Conservation (phyloP, 1,140 invertebrate genomes). For the Drosophila athabasca region DNA sequence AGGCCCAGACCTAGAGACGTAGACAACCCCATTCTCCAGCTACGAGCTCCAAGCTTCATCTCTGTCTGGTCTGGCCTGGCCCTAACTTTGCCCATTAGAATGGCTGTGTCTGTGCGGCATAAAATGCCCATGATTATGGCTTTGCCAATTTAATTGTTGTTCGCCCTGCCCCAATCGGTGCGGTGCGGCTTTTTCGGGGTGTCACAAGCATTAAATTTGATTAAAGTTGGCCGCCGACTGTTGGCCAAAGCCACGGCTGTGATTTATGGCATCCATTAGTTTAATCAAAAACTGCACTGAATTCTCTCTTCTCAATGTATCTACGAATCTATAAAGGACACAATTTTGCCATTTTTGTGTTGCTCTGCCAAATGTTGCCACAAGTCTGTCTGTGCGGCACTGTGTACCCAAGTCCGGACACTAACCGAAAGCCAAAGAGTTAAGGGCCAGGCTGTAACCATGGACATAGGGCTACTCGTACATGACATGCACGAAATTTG, state of each 20-base stretch:
- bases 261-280: constrained; percentile 71
- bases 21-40: constrained; percentile 22
- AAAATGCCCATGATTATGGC: constrained; percentile 44
- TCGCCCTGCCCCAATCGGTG: constrained; percentile 9
- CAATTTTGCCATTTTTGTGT: constrained; percentile 32
- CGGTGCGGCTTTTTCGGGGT: constrained; percentile 19
- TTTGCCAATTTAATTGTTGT: constrained; percentile 49
- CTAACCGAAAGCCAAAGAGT: constrained; percentile 27
- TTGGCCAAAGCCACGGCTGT: constrained; percentile 15
- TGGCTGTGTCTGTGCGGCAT: constrained; percentile 17
- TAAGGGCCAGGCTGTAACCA: constrained; percentile 37
- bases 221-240: constrained; percentile 47
- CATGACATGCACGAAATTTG: constrained; percentile 44
- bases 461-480: constrained; percentile 21
- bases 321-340: constrained; percentile 48
- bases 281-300: constrained; percentile 56
- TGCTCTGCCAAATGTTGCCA: constrained; percentile 41
- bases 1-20: constrained; percentile 16
- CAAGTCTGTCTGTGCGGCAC: constrained; percentile 21
- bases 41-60: too few relatives aligned
- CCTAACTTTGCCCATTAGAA: constrained; percentile 36
- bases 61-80: constrained; percentile 13
- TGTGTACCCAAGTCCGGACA: constrained; percentile 15
- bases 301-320: constrained; percentile 14
- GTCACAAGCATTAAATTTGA: constrained; percentile 54